Evolutionary conservation across 2,797 vertebrate genomes (phyloP).

Genomic region (Toxotes lorentzi): DNA sequence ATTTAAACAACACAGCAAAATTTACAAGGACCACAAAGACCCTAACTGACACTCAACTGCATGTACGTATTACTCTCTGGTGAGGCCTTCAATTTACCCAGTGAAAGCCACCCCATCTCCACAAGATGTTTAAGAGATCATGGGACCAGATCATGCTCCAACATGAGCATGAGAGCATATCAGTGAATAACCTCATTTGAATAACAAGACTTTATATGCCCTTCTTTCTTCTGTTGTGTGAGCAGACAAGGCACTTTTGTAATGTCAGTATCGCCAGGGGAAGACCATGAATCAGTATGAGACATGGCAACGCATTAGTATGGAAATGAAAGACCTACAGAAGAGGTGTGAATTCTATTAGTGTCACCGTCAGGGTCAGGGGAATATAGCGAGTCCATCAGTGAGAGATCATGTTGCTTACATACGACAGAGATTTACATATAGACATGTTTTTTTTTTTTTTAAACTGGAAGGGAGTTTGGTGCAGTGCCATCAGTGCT

Average conservation of each 20-base stretch:
- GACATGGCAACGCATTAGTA: constrained; percentile 46
- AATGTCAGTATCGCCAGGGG: constrained; percentile 41
- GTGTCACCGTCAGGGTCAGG: constrained; percentile 31
- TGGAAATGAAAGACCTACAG: constrained; percentile 62
- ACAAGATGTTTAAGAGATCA: not conserved
- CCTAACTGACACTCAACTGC: not conserved
- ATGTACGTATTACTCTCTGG: too few relatives aligned
- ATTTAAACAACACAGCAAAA: not conserved
- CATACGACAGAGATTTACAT: constrained; percentile 19
- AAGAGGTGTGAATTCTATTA: constrained; percentile 52
- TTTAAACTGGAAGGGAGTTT: not conserved
- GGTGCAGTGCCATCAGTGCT: not conserved
- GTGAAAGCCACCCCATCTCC: too few relatives aligned
- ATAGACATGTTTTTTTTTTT: not conserved
- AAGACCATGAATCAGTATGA: constrained; percentile 35
- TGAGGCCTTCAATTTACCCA: not conserved
- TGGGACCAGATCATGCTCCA: not conserved
- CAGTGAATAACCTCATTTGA: constrained; percentile 20
- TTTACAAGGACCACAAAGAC: not conserved
- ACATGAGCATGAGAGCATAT: too few relatives aligned
- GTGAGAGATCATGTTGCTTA: constrained; percentile 9
- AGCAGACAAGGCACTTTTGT: constrained; percentile 27
- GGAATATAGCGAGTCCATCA: constrained; percentile 41
- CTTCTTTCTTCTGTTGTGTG: constrained; percentile 5
- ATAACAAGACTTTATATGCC: not conserved